phyloP scores from a whole-genome alignment of 2,113 vertebrate species.

The Ameiurus melas region DNA sequence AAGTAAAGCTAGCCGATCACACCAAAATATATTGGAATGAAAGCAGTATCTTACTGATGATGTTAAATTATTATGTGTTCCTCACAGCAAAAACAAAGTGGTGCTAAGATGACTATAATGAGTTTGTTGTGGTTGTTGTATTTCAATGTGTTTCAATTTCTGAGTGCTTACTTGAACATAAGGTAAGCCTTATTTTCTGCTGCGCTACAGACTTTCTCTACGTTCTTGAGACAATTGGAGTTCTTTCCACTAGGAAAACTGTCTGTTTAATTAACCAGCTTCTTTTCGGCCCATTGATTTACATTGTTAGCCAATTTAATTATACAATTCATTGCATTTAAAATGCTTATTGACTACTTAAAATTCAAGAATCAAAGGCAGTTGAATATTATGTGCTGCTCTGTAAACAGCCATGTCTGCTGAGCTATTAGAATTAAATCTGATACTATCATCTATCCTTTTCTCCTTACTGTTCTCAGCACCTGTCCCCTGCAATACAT shows the following conservation, averaged over 20 bases:
- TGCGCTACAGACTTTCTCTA: conserved; percentile 40
- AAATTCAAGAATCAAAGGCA: conserved; percentile 86
- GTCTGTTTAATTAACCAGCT: conserved; percentile 81
- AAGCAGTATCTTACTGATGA: conserved; percentile 3
- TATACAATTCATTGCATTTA: conserved; percentile 89
- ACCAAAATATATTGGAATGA: not conserved
- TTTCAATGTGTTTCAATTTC: conserved; percentile 17
- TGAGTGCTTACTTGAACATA: conserved; percentile 27
- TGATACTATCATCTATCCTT: conserved; percentile 40
- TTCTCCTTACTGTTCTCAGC: conserved; percentile 46
- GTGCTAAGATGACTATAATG: not conserved
- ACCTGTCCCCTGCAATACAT: not conserved
- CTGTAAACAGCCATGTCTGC: conserved; percentile 67
- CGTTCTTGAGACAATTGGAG: conserved; percentile 64
- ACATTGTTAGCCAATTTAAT: conserved; percentile 84
- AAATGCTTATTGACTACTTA: conserved; percentile 84
- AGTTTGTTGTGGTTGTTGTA: not conserved
- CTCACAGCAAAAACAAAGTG: not conserved
- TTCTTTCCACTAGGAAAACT: conserved; percentile 71
- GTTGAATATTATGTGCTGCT: conserved; percentile 80
- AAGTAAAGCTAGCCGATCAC: not conserved
- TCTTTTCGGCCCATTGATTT: conserved; percentile 86
- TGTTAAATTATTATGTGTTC: not conserved
- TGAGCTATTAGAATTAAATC: conserved; percentile 76
- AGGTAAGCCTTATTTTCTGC: conserved; percentile 43